These are phyloP conservation scores for Parasteatoda lunata DNA, from an alignment of 2,888 invertebrate genomes.

Conservation along the genomic window DNA sequence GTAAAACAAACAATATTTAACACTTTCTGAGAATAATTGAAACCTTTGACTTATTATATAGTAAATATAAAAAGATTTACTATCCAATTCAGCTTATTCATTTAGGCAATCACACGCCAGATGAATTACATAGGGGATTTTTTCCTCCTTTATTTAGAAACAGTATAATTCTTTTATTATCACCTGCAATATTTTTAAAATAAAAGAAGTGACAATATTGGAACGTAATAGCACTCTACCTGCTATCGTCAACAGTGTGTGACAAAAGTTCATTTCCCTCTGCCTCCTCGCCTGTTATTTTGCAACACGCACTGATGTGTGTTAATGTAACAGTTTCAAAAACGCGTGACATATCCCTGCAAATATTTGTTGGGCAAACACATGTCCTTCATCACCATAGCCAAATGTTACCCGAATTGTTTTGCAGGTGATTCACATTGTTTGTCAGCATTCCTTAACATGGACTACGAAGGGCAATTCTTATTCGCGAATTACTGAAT, in stretches of 20 bases:
- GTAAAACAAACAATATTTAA: too few species aligned
- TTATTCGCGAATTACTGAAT: too few species aligned
- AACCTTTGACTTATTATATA: too few species aligned
- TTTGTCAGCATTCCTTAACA: background rate
- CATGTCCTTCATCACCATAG: conserved; percentile 11
- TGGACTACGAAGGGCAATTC: background rate
- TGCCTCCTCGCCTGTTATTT: conserved; percentile 33
- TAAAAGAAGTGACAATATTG: conserved; percentile 8
- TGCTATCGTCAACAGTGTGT: conserved; percentile 35
- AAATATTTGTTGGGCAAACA: conserved; percentile 14
- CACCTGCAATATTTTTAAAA: too few species aligned
- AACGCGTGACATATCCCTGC: conserved; percentile 12
- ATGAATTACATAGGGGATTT: too few species aligned
- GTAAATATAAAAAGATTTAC: too few species aligned
- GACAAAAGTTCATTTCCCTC: conserved; percentile 16
- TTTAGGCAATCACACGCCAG: too few species aligned
- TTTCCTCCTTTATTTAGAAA: too few species aligned
- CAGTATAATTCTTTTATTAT: too few species aligned
- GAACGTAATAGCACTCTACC: conserved; percentile 7
- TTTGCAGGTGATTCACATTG: conserved; percentile 15
- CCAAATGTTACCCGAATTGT: conserved; percentile 17
- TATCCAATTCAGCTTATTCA: too few species aligned
- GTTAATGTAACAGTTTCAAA: conserved; percentile 46
- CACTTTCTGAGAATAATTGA: too few species aligned
- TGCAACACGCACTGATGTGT: conserved; percentile 33